A percentile compares a stretch with the other conserved stretches of the same genome.
Conservation (phyloP, 1,140 invertebrate species). For the Drosophila insularis region DNA sequence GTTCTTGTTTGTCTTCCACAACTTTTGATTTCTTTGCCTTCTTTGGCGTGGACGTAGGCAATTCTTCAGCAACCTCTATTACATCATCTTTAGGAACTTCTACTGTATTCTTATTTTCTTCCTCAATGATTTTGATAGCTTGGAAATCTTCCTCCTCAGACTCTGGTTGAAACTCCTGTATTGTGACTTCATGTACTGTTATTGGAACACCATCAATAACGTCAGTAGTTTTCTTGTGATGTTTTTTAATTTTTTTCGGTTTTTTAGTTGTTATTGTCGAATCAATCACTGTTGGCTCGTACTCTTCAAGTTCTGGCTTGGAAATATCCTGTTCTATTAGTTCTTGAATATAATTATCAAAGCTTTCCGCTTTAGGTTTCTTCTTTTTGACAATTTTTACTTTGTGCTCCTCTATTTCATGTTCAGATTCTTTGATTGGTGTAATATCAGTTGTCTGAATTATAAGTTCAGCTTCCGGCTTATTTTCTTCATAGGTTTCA, state of each 20-base stretch:
- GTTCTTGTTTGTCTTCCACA: slow-evolving; percentile 38
- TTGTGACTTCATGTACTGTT: slow-evolving; percentile 57
- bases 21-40: slow-evolving; percentile 47
- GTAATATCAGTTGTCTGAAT: slow-evolving; percentile 73
- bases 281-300: slow-evolving; percentile 40
- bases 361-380: slow-evolving; percentile 55
- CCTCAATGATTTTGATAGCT: slow-evolving; percentile 14
- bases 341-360: slow-evolving; percentile 64
- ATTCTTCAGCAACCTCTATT: slow-evolving; percentile 61
- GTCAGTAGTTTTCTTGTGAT: slow-evolving; percentile 58
- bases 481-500: slow-evolving; percentile 77
- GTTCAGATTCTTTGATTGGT: slow-evolving; percentile 56
- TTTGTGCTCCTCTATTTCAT: slow-evolving; percentile 60
- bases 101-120: slow-evolving; percentile 16
- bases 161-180: slow-evolving; percentile 53
- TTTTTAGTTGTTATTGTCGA: slow-evolving; percentile 35
- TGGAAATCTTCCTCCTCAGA: slow-evolving; percentile 25
- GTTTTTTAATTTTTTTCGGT: slow-evolving; percentile 73
- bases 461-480: slow-evolving; percentile 62
- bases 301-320: slow-evolving; percentile 56
- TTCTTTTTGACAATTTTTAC: slow-evolving; percentile 59
- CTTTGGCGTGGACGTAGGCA: slow-evolving; percentile 47
- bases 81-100: slow-evolving; percentile 36
- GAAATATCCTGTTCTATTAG: slow-evolving; percentile 71
- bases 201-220: slow-evolving; percentile 60